Conservation (phyloP, 2,888 invertebrate genomes). For the Empis stercorea region DNA sequence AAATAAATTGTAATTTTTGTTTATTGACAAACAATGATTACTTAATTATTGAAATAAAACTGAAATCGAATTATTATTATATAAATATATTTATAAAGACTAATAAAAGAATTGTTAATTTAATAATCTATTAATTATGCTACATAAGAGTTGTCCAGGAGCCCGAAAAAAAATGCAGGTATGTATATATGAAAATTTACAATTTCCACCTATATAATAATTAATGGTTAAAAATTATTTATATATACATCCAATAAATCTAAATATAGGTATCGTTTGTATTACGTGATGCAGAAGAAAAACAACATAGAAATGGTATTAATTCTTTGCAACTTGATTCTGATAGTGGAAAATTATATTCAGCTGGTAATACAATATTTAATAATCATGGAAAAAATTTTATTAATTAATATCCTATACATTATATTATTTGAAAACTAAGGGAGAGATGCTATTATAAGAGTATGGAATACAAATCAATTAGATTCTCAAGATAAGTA, state of each 20-base stretch:
- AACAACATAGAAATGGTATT: slow-evolving; percentile 86
- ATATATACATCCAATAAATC: too few relatives aligned
- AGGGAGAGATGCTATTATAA: slow-evolving; percentile 91
- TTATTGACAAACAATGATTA: too few relatives aligned
- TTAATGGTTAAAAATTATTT: too few relatives aligned
- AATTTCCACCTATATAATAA: too few relatives aligned
- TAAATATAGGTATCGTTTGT: slow-evolving; percentile 81
- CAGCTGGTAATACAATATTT: slow-evolving; percentile 43
- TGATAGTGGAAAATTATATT: slow-evolving; percentile 74
- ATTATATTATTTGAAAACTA: not conserved
- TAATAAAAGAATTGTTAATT: too few relatives aligned
- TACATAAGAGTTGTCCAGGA: slow-evolving; percentile 37
- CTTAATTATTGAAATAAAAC: too few relatives aligned
- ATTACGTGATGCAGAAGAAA: slow-evolving; percentile 91
- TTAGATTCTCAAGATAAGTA: slow-evolving; percentile 55
- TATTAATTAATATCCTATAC: not conserved
- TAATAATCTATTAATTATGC: slow-evolving; percentile 21
- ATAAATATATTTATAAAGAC: too few relatives aligned
- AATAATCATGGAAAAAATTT: too few relatives aligned
- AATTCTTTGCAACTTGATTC: slow-evolving; percentile 92
- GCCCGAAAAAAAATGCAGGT: slow-evolving; percentile 43
- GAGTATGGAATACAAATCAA: slow-evolving; percentile 68
- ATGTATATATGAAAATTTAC: slow-evolving; percentile 5
- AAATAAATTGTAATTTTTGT: too few relatives aligned
- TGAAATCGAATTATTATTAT: too few relatives aligned